Percentiles rank a stretch among this genome's conserved stretches.
These are phyloP conservation scores for Drosophila nannoptera DNA, from an alignment of 1,140 invertebrate genomes.

Conservation along the genomic window DNA sequence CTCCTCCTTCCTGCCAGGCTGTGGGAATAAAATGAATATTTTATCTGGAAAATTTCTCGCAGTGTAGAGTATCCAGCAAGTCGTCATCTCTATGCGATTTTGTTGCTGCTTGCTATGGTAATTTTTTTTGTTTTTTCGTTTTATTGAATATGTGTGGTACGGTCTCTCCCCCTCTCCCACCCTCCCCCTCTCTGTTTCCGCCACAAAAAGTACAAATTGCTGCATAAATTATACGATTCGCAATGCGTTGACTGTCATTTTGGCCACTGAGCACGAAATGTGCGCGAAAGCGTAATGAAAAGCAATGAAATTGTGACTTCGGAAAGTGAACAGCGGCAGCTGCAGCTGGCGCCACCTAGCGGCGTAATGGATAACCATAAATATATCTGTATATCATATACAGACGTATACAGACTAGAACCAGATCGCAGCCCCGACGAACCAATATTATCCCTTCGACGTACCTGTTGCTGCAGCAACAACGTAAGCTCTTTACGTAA, in stretches of 20 bases:
- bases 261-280: conserved; percentile 58
- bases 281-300: conserved; percentile 60
- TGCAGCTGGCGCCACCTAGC: conserved; percentile 28
- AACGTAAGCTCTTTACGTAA: no score
- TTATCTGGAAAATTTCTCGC: no score
- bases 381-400: conserved; percentile 28
- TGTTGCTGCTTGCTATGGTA: conserved; percentile 6
- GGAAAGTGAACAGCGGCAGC: conserved; percentile 18
- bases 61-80: conserved; percentile 4
- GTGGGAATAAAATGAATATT: no score
- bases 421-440: no score
- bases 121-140: conserved; percentile 26
- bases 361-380: conserved; percentile 2
- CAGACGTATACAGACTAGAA: neutral
- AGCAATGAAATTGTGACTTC: conserved; percentile 37
- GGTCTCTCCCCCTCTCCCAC: neutral
- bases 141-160: conserved; percentile 49
- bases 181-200: conserved; percentile 1
- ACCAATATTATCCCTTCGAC: no score
- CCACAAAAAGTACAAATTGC: conserved; percentile 53
- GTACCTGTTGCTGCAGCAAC: no score
- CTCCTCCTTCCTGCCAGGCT: no score
- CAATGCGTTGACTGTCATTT: conserved; percentile 73
- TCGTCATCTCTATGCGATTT: conserved; percentile 5
- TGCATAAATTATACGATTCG: conserved; percentile 70